A percentile compares a stretch with the other conserved stretches of the same genome.
Evolutionary conservation across 2,888 invertebrate species (phyloP).

Genomic region (Heliconius sara): DNA sequence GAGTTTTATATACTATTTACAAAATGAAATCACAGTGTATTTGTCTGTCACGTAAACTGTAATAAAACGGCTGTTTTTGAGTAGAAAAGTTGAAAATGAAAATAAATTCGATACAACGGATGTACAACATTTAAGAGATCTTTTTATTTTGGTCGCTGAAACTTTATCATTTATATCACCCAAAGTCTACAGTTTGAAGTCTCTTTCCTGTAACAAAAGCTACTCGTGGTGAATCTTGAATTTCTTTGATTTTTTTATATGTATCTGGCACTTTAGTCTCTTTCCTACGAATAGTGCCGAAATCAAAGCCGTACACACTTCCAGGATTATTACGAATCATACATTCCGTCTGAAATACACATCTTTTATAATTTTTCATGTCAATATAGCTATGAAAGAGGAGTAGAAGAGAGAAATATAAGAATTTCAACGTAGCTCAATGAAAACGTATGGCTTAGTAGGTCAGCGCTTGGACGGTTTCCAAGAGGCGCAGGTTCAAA

Average conservation of each 20-base stretch:
- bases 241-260: slow-evolving; percentile 68
- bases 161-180: slow-evolving; percentile 46
- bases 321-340: slow-evolving; percentile 81
- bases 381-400: too few relatives aligned
- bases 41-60: slow-evolving; percentile 79
- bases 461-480: too few relatives aligned
- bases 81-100: slow-evolving; percentile 77
- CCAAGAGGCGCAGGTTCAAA: too few relatives aligned
- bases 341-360: slow-evolving; percentile 78
- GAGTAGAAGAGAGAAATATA: too few relatives aligned
- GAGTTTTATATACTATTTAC: slow-evolving; percentile 83
- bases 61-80: slow-evolving; percentile 78
- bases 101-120: slow-evolving; percentile 81
- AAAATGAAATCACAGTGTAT: slow-evolving; percentile 81
- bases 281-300: slow-evolving; percentile 78
- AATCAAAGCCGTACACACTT: slow-evolving; percentile 83
- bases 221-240: slow-evolving; percentile 77
- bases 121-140: slow-evolving; percentile 76
- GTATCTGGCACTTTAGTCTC: slow-evolving; percentile 60
- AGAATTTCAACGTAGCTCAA: too few relatives aligned
- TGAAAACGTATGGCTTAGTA: too few relatives aligned
- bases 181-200: slow-evolving; percentile 83
- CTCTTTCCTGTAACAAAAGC: slow-evolving; percentile 83
- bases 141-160: slow-evolving; percentile 55
- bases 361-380: not conserved